phyloP scores from a whole-genome alignment of 1,140 invertebrate species.

The Bombus ignitus region DNA sequence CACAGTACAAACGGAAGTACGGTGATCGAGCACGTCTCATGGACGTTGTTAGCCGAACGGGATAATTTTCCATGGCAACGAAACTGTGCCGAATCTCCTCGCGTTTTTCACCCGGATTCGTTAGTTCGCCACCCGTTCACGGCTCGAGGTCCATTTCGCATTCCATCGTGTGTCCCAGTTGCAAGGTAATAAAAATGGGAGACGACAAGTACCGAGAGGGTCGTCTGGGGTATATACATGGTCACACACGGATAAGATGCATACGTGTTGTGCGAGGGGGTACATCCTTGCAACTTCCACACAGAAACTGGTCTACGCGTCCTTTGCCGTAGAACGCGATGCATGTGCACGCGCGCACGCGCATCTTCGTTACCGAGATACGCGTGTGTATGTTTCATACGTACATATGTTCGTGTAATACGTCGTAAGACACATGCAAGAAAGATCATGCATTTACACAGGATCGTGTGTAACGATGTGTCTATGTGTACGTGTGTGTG shows the following conservation, averaged over 20 bases:
- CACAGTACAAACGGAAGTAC: not conserved
- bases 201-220: slow-evolving; percentile 25
- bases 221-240: slow-evolving; percentile 22
- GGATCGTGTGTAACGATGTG: not conserved
- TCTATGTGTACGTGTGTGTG: not conserved
- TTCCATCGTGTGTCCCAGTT: slow-evolving; percentile 44
- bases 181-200: slow-evolving; percentile 48
- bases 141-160: slow-evolving; percentile 39
- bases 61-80: not conserved
- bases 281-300: slow-evolving; percentile 31
- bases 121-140: not conserved
- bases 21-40: not conserved
- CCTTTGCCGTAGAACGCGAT: slow-evolving; percentile 19
- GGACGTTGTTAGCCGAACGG: not conserved
- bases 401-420: not conserved
- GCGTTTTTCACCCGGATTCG: not conserved
- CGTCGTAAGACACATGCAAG: not conserved
- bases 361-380: slow-evolving; percentile 12
- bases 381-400: not conserved
- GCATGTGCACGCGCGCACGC: slow-evolving; percentile 23
- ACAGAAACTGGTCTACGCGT: slow-evolving; percentile 37
- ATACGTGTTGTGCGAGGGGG: not conserved
- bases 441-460: not conserved
- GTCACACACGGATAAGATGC: not conserved
- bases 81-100: not conserved